phyloP scores from a whole-genome alignment of 2,888 invertebrate genomes.

The Ochropleura leucogaster region DNA sequence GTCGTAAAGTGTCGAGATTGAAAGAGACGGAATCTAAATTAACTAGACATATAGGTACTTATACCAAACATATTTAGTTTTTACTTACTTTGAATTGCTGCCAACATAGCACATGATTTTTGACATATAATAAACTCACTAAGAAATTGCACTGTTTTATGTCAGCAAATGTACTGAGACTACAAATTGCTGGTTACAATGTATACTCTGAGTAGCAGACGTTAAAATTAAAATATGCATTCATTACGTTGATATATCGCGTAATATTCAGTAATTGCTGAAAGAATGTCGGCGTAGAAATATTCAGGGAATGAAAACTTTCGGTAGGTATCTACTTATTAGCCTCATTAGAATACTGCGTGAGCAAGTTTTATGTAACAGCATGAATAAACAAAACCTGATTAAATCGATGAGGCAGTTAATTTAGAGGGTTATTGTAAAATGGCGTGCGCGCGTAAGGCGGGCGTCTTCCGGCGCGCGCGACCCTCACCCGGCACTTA shows the following conservation, averaged over 20 bases:
- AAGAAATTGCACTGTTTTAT: slow-evolving; percentile 57
- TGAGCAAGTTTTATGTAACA: slow-evolving; percentile 45
- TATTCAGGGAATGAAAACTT: slow-evolving; percentile 30
- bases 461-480: slow-evolving; percentile 75
- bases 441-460: slow-evolving; percentile 80
- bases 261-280: slow-evolving; percentile 38
- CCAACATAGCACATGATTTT: slow-evolving; percentile 81
- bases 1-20: slow-evolving; percentile 30
- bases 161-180: slow-evolving; percentile 61
- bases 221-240: slow-evolving; percentile 76
- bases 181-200: slow-evolving; percentile 58
- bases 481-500: slow-evolving; percentile 71
- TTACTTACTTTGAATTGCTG: slow-evolving; percentile 77
- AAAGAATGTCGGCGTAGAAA: slow-evolving; percentile 49
- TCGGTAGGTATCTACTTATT: slow-evolving; percentile 24
- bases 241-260: slow-evolving; percentile 66
- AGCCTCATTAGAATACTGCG: slow-evolving; percentile 51
- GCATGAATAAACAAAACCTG: slow-evolving; percentile 70
- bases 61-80: slow-evolving; percentile 15
- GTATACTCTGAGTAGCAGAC: slow-evolving; percentile 63
- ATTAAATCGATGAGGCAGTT: slow-evolving; percentile 75
- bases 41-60: slow-evolving; percentile 16
- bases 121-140: slow-evolving; percentile 67
- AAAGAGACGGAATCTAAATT: slow-evolving; percentile 29
- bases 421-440: slow-evolving; percentile 76